Evolutionary conservation across 2,797 vertebrate genomes (phyloP).

Genomic region (Sciurus carolinensis): DNA sequence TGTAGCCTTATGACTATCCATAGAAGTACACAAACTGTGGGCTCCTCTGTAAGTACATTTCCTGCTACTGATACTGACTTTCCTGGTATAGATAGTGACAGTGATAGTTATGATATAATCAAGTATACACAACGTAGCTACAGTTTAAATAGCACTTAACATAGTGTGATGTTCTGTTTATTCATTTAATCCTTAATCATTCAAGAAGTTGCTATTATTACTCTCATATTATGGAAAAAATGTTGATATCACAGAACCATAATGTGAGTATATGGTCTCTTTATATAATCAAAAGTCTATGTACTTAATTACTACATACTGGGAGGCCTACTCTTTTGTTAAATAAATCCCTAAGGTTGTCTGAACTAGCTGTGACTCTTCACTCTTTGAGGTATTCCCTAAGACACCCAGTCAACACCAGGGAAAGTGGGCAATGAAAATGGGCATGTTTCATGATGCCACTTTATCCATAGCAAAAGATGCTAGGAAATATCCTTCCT

Average conservation of each 20-base stretch:
- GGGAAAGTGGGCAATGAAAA: not conserved
- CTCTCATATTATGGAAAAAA: not conserved
- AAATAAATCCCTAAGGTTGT: not conserved
- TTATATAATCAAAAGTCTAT: not conserved
- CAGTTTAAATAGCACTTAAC: not conserved
- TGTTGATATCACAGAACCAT: not conserved
- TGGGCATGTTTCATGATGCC: not conserved
- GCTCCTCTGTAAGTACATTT: not conserved
- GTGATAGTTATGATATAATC: not conserved
- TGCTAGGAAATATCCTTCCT: not conserved
- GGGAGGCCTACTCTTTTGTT: not conserved
- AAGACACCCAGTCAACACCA: not conserved
- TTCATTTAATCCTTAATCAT: not conserved
- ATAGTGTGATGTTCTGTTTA: not conserved
- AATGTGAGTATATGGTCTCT: not conserved
- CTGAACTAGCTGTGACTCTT: not conserved
- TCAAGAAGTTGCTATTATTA: not conserved
- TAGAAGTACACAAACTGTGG: not conserved
- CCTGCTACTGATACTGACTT: not conserved
- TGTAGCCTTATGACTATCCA: not conserved
- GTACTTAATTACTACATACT: not conserved
- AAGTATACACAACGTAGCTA: not conserved
- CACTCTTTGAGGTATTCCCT: not conserved
- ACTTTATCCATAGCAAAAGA: not conserved
- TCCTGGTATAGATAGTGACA: not conserved